Base-by-base conservation (phyloP, 2,888 invertebrate species). In the Orthonychiurus folsomi region DNA sequence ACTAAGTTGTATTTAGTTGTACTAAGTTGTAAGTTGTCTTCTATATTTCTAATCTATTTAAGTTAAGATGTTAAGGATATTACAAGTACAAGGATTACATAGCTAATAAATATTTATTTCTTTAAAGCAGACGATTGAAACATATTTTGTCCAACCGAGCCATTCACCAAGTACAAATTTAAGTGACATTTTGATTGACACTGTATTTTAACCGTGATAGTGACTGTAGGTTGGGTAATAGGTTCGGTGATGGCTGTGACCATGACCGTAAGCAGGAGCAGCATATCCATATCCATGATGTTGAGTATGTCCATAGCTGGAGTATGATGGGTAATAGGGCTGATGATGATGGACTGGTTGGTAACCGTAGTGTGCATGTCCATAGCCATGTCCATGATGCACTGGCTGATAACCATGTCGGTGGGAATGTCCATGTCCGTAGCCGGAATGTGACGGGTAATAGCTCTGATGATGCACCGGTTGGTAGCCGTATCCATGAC, bases 1-100 rank as follows among this genome's bases (percentile, higher is more conserved):
- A 93, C 37, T 37, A 37, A 37, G 5, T 37, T 9, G 37, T 37
- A 5, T 37, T 15, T 15, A 37, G 37, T 37, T 37, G 37, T 5
- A 9, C 37, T 37, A 37, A 37, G n/a, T n/a, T n/a, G n/a, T n/a
- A n/a, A n/a, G n/a, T n/a, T n/a, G n/a, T n/a, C n/a, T n/a, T n/a
- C n/a, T n/a, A n/a, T n/a, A n/a, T n/a, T n/a, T n/a, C n/a, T n/a
- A n/a, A n/a, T n/a, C n/a, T n/a, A n/a, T n/a, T n/a, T n/a, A n/a
- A n/a, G n/a, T n/a, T n/a, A n/a, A n/a, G n/a, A n/a, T n/a, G n/a
- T n/a, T n/a, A n/a, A n/a, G n/a, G 37, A 37, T 9, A 37, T 37
- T 37, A 37, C 5, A 37, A 37, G 37, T 37, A 5, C 37, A 37
- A 37, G 5, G 9, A 9, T 15, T 37, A 37, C 5, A 37, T 37